Evolutionary conservation across 53 echinoderm and acorn worm species (phyloP), one percentile per base, ranked within the genome.

Genomic region (Pentamera pediparva): DNA sequence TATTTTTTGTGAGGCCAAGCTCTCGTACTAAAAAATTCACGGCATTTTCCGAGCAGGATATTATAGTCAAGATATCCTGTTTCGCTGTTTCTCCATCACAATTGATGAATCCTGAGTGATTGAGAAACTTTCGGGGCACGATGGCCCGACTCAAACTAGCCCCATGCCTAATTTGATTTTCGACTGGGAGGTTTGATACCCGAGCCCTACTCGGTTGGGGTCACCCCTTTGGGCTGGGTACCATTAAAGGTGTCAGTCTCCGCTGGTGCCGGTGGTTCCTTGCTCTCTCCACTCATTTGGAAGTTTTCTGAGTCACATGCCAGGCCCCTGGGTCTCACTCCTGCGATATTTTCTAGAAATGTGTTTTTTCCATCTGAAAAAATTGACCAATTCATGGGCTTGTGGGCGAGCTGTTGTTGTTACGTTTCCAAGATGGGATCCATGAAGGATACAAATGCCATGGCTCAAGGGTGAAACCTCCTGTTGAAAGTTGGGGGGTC

Each of bases 301-400:
- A 21, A 45, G 4, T 39, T 43, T 17, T 45, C 41, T 30, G 39
- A n/a, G n/a, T n/a, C 41, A 47, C 41, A 30, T 67, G 41, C 45
- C 45, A 67, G 67, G 67, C 45, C 40, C n/a, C 67, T 67, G 4
- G 29, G 29, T 67, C 45, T 67, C 67, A 67, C 67, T 43, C 67
- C 45, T 67, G 15, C 20, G 6, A 37, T 40, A 30, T 40, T 41
- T 19, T 21, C 45, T 15, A 17, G 25, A 25, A 67, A 67, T 67
- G 67, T 67, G 67, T 67, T 40, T 67, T 67, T 67, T 41, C 67
- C 67, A 67, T 67, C 67, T 43, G 67, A 40, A 45, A 67, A 67
- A 67, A 30, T 67, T 41, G n/a, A 41, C 45, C 45, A 67, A 67
- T 67, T 67, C 45, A 67, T 41, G 45, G 43, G 13, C 67, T 24